Evolutionary conservation across 2,888 invertebrate genomes (phyloP).

Genomic region (Drosophila mercatorum): DNA sequence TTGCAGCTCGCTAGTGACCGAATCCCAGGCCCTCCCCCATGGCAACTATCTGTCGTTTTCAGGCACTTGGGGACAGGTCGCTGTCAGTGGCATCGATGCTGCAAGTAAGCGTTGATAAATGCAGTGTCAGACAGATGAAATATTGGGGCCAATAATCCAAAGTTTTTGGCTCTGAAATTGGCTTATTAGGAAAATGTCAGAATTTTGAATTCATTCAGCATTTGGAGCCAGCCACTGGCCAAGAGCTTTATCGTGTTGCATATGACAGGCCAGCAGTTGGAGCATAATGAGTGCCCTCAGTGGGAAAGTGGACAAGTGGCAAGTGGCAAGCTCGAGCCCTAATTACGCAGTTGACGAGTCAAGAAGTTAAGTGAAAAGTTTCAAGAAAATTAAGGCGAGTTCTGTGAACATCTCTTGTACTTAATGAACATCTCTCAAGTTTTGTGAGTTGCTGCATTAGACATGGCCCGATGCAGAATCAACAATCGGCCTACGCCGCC

Average conservation of each 20-base stretch:
- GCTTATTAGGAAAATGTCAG: constrained; percentile 39
- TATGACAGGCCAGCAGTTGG: constrained; percentile 41
- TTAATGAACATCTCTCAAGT: constrained; percentile 43
- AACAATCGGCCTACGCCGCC: constrained; percentile 9
- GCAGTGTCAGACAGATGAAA: constrained; percentile 55
- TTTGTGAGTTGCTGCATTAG: constrained; percentile 45
- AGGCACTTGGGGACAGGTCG: constrained; percentile 14
- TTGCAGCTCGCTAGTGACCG: constrained; percentile 38
- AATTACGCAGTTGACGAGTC: constrained; percentile 10
- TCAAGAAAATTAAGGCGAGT: background rate
- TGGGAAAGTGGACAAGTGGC: too few relatives aligned
- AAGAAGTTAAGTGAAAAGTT: constrained; percentile 12
- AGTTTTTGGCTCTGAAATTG: constrained; percentile 36
- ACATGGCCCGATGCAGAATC: constrained; percentile 37
- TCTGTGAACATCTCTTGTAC: constrained; percentile 29
- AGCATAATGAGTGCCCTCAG: background rate
- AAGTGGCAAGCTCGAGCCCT: background rate
- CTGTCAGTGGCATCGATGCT: constrained; percentile 35
- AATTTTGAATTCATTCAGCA: constrained; percentile 21
- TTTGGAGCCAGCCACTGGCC: constrained; percentile 5
- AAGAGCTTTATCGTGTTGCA: constrained; percentile 36
- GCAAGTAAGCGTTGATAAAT: constrained; percentile 48
- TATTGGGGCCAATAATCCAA: constrained; percentile 38
- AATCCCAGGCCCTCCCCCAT: constrained; percentile 34
- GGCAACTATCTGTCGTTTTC: constrained; percentile 40